phyloP scores from a whole-genome alignment of 2,797 vertebrate genomes.

The Danio albolineatus region DNA sequence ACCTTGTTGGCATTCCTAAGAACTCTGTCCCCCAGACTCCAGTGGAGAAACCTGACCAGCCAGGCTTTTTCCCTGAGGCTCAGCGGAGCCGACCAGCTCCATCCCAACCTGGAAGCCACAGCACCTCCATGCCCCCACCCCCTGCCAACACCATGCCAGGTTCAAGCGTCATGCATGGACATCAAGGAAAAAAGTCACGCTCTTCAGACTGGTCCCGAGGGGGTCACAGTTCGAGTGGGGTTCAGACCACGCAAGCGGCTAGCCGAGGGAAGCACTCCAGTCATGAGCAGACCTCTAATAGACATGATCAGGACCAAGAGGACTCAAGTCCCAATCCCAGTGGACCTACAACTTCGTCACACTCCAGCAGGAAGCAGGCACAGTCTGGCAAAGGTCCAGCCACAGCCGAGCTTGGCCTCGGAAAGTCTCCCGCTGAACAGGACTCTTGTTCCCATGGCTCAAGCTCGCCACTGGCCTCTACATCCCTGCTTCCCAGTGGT shows the following conservation, averaged over 20 bases:
- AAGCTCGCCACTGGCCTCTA: conserved; percentile 90
- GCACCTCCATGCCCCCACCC: conserved; percentile 72
- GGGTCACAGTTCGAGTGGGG: conserved; percentile 72
- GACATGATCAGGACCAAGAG: conserved; percentile 86
- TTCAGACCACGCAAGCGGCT: conserved; percentile 58
- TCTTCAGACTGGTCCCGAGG: conserved; percentile 86
- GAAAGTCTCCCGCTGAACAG: conserved; percentile 68
- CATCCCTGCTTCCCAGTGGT: conserved; percentile 88
- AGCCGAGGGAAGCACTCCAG: conserved; percentile 82
- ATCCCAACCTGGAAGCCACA: conserved; percentile 57
- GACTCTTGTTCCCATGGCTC: conserved; percentile 74
- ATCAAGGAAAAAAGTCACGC: conserved; percentile 87
- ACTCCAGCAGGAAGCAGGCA: conserved; percentile 77
- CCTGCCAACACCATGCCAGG: conserved; percentile 70
- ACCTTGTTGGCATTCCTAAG: conserved; percentile 91
- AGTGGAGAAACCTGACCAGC: conserved; percentile 68
- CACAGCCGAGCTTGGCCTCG: conserved; percentile 56
- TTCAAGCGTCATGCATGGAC: conserved; percentile 77
- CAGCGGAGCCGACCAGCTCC: conserved; percentile 67
- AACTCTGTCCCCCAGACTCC: conserved; percentile 65
- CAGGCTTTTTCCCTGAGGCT: conserved; percentile 68
- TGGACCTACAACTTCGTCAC: conserved; percentile 72
- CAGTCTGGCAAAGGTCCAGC: conserved; percentile 71
- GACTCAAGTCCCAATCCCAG: conserved; percentile 80
- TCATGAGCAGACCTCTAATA: conserved; percentile 84